These are phyloP conservation scores for Osmerus mordax DNA, from an alignment of 2,113 vertebrate genomes.

Conservation along the genomic window DNA sequence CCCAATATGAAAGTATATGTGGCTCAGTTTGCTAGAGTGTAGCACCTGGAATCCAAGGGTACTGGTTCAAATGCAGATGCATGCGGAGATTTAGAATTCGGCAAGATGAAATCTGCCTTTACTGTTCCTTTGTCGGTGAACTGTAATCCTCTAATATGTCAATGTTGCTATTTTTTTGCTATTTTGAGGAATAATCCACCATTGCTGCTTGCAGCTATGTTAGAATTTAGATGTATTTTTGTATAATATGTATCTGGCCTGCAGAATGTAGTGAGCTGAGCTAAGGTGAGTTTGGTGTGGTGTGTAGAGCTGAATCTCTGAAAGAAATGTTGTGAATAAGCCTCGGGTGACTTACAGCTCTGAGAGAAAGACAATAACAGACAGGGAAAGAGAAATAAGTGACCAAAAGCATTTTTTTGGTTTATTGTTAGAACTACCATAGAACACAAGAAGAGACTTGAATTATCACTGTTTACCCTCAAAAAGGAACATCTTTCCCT, in stretches of 20 bases:
- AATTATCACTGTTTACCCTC: slow-evolving; percentile 8
- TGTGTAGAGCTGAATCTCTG: slow-evolving; percentile 22
- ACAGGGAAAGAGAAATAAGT: slow-evolving; percentile 9
- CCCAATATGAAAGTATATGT: no score
- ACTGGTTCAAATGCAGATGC: no score
- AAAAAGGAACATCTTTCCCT: background rate
- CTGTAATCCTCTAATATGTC: no score
- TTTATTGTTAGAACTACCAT: background rate
- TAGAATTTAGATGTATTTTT: background rate
- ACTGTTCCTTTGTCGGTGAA: no score
- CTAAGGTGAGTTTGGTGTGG: background rate
- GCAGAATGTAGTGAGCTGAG: background rate
- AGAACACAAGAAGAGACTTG: slow-evolving; percentile 8
- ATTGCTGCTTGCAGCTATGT: background rate
- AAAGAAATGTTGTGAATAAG: slow-evolving; percentile 46
- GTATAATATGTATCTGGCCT: background rate
- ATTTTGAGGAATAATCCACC: no score
- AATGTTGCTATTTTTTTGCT: no score
- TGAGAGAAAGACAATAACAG: slow-evolving; percentile 14
- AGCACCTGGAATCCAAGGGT: no score
- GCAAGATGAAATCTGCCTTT: no score
- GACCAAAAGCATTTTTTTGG: background rate
- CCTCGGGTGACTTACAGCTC: slow-evolving; percentile 43
- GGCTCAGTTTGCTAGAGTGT: no score
- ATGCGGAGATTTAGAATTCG: no score